Conservation (phyloP, 2,888 invertebrate genomes). For the Rhorus exstirpatorius region DNA sequence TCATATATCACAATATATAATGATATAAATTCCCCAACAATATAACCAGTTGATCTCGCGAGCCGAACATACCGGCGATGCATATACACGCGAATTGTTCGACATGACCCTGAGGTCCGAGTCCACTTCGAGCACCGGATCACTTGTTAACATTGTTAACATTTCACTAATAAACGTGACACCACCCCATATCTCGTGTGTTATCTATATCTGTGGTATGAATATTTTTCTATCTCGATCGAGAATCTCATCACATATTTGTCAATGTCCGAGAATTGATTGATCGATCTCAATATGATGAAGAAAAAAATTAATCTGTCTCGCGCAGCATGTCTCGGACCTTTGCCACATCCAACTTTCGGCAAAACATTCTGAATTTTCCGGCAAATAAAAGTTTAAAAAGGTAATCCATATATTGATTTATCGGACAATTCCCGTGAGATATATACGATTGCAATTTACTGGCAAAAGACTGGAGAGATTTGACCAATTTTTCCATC, state of each 20-base stretch:
- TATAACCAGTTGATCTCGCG: slow-evolving; percentile 19
- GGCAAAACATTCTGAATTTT: no score
- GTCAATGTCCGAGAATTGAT: slow-evolving; percentile 25
- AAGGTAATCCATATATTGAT: no score
- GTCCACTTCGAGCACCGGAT: slow-evolving; percentile 14
- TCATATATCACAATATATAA: no score
- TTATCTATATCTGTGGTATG: slow-evolving; percentile 7
- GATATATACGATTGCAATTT: no score
- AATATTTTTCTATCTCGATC: slow-evolving; percentile 25
- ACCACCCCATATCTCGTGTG: slow-evolving; percentile 16
- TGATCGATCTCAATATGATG: slow-evolving; percentile 6
- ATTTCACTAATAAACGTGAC: neutral
- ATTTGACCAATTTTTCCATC: no score
- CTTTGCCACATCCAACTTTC: neutral
- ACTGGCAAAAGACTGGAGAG: no score
- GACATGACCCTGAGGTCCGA: slow-evolving; percentile 53
- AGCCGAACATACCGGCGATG: slow-evolving; percentile 6
- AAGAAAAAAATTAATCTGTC: slow-evolving; percentile 1
- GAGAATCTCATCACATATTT: neutral
- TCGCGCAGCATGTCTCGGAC: neutral
- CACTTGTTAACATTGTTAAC: neutral
- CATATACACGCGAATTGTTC: slow-evolving; percentile 8
- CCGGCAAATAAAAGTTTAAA: no score
- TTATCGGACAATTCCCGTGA: no score
- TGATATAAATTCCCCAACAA: no score